Base-by-base conservation (phyloP, 2,113 vertebrate species). In the Sturnira hondurensis region DNA sequence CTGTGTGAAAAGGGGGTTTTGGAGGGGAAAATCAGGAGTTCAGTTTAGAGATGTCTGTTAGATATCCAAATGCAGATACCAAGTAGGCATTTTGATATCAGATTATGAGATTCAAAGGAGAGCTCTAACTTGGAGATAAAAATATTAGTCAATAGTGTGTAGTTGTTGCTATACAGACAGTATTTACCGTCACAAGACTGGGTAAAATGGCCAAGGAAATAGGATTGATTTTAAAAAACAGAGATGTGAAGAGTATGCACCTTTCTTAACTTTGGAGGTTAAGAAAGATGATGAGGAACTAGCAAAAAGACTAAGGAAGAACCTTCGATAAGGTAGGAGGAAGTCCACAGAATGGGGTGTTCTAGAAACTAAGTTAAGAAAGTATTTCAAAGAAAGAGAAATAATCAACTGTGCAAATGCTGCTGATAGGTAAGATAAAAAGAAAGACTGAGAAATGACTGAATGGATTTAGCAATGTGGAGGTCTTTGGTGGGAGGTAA, bases 371-470 rank as follows among this genome's bases (percentile, higher is more conserved):
- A 74, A 89, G 12, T 56, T 36, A 94, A 76, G 31, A 76, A 96
- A 83, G 61, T 2, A 93, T 91, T 91, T 68, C 91, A 86, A 86
- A 93, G 67, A 86, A 96, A 67, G 26, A 83, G 24, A 7, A 95
- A 47, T 61, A 83, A 70, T 68, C 73, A 85, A 76, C 89, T 78
- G 43, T 77, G 31, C 38, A 85, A 91, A 96, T 83, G 33, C 61
- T 86, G 54, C 68, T 71, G 68, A 92, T 78, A 83, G 78, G 26
- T 95, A 52, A 89, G 78, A 24, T 67, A 76, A 86, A 65, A 65
- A 74, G 22, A 65, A 81, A 93, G 61, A 61, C 47, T 45, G 52
- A 81, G 91, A 81, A 93, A 28, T 56, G 92, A 94, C 19, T 94
- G 71, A 93, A 31, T 78, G 36, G 77, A 74, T 54, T 78, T 93